Base-by-base conservation (phyloP, 2,113 vertebrate genomes). In the Stigmatopora argus region DNA sequence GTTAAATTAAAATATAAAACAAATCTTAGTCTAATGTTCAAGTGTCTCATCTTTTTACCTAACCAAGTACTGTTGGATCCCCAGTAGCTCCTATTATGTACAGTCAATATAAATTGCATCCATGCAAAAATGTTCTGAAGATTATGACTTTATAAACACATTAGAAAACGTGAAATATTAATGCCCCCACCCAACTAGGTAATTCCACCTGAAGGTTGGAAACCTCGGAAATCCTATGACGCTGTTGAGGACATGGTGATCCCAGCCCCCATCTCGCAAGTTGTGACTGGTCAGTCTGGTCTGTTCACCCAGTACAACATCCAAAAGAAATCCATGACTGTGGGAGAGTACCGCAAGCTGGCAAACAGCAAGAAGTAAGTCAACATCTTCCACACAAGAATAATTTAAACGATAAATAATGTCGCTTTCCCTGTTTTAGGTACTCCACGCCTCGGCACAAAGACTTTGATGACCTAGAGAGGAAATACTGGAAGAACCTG, bases 401-500 rank as follows among this genome's bases (percentile, higher is more conserved):
- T 41, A 41, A 41, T 8, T 41, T 41, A 1, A 41, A 41, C 38
- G 4, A 41, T 41, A 41, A 41, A 41, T 52, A 0, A 62, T 49
- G n/a, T 34, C 3, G 21, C 11, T 17, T 75, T 45, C 47, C 51
- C 21, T 56, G 0, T 65, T 44, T 17, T 81, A 98, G 96, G 88
- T 98, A 98, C 72, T 97, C 95, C 81, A 98, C 96, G 7, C 97
- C 97, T 0, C 92, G 91, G 0, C 95, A 99, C 79, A 95, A 98
- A 80, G 95, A 97, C 69, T 98, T 98, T 18, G 97, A 99, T 0
- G 96, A 99, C 81, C 79, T 99, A 66, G 97, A 99, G 68, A 93
- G 97, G 66, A 99, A 99, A 69, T 99, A 99, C 89, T 99, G 97
- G 97, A 99, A 98, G 87, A 99, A 99, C 53, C 89, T 99, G 41